Percentiles rank a stretch among this genome's conserved stretches.
Evolutionary conservation across 2,113 vertebrate genomes (phyloP).

Genomic region (Sapajus apella): DNA sequence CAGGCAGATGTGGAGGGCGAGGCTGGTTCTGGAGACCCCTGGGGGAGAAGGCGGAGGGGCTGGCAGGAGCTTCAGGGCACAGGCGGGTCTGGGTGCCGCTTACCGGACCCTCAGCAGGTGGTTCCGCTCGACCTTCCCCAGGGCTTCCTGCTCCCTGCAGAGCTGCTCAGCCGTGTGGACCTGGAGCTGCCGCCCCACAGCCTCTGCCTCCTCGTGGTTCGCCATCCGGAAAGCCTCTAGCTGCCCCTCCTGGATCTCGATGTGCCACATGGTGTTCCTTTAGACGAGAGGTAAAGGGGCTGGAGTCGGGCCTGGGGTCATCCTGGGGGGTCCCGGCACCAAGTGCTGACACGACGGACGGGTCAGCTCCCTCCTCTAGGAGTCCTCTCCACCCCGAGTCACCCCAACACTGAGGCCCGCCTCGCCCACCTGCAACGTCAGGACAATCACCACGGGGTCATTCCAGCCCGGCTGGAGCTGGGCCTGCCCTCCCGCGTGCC

Average conservation of each 20-base stretch:
- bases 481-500: accelerated
- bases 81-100: not conserved
- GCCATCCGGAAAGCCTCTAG: conserved; percentile 72
- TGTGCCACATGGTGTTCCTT: conserved; percentile 86
- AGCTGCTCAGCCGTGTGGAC: conserved; percentile 78
- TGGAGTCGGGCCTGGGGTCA: accelerated
- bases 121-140: conserved; percentile 72
- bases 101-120: conserved; percentile 81
- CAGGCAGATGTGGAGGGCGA: not conserved
- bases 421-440: not conserved
- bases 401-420: not conserved
- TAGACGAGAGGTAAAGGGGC: not conserved
- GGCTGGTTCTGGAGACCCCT: not conserved
- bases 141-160: conserved; percentile 80
- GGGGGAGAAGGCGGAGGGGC: not conserved
- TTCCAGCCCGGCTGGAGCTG: not conserved
- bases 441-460: too few species aligned
- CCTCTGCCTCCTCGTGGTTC: conserved; percentile 79
- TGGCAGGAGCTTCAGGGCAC: not conserved
- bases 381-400: not conserved
- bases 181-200: conserved; percentile 69
- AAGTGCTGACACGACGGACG: accelerated
- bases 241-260: conserved; percentile 85
- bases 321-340: accelerated
- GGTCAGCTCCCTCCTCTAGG: not conserved